Conservation (phyloP, 2,888 invertebrate genomes). For the Carabus problematicus region DNA sequence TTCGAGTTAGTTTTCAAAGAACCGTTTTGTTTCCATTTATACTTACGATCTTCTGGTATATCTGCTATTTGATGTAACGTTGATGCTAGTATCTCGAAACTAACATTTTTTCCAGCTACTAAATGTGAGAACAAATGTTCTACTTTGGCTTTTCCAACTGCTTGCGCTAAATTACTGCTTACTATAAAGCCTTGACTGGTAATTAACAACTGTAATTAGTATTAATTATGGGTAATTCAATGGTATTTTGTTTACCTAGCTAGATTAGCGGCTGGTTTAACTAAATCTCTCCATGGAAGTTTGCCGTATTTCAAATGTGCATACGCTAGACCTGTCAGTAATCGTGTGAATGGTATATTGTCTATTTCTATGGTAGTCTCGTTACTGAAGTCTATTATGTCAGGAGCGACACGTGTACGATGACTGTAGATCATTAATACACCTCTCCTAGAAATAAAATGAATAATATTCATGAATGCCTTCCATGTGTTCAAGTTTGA, state of each 20-base stretch:
- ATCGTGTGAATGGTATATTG: slow-evolving; percentile 62
- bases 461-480: not conserved
- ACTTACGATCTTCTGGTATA: slow-evolving; percentile 56
- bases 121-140: slow-evolving; percentile 58
- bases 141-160: slow-evolving; percentile 56
- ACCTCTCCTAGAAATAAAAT: slow-evolving; percentile 68
- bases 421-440: slow-evolving; percentile 77
- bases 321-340: slow-evolving; percentile 66
- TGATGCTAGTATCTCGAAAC: slow-evolving; percentile 62
- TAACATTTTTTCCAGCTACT: slow-evolving; percentile 60
- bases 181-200: slow-evolving; percentile 62
- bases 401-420: slow-evolving; percentile 62
- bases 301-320: slow-evolving; percentile 65
- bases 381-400: slow-evolving; percentile 65
- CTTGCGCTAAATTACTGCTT: slow-evolving; percentile 60
- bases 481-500: not conserved
- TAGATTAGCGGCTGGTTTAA: slow-evolving; percentile 66
- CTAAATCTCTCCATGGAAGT: slow-evolving; percentile 66
- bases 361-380: slow-evolving; percentile 55
- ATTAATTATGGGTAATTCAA: slow-evolving; percentile 10
- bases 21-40: slow-evolving; percentile 9
- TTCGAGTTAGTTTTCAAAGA: slow-evolving; percentile 14
- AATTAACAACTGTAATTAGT: slow-evolving; percentile 35
- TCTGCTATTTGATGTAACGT: slow-evolving; percentile 64
- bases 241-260: slow-evolving; percentile 58